Evolutionary conservation across 2,888 invertebrate species (phyloP).

Genomic region (Teleiodes luculella): DNA sequence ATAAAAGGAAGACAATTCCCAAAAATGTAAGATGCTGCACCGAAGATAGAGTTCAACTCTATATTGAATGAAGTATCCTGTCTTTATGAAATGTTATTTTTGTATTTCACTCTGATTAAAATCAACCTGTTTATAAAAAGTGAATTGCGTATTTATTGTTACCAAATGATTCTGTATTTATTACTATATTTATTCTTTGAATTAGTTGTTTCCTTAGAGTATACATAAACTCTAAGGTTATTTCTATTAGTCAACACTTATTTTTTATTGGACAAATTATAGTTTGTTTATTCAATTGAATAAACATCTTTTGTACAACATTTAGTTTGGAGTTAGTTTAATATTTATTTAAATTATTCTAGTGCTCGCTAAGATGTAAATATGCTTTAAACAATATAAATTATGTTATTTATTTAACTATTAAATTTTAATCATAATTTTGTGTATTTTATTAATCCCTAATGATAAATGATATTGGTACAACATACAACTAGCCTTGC

Average conservation of each 20-base stretch:
- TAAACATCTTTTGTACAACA: constrained; percentile 1
- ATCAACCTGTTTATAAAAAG: background rate
- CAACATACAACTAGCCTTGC: too few species aligned
- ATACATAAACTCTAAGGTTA: too few species aligned
- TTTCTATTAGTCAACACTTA: too few species aligned
- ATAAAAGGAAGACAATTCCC: too few species aligned
- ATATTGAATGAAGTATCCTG: too few species aligned
- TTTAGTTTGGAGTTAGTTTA: constrained; percentile 20
- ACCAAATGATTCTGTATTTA: constrained; percentile 42
- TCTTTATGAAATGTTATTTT: too few species aligned
- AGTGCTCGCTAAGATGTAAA: constrained; percentile 64
- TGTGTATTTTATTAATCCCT: background rate
- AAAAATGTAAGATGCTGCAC: too few species aligned
- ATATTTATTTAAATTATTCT: constrained; percentile 33
- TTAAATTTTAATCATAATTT: constrained; percentile 25
- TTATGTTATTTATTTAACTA: constrained; percentile 72
- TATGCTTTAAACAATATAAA: constrained; percentile 67
- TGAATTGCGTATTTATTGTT: constrained; percentile 51
- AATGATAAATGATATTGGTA: too few species aligned
- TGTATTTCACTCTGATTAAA: too few species aligned
- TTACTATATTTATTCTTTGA: background rate
- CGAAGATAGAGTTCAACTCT: too few species aligned
- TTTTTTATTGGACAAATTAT: too few species aligned
- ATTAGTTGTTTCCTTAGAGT: background rate
- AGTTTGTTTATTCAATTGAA: too few species aligned